Conservation (phyloP, 2,888 invertebrate genomes). For the Automeris io region DNA sequence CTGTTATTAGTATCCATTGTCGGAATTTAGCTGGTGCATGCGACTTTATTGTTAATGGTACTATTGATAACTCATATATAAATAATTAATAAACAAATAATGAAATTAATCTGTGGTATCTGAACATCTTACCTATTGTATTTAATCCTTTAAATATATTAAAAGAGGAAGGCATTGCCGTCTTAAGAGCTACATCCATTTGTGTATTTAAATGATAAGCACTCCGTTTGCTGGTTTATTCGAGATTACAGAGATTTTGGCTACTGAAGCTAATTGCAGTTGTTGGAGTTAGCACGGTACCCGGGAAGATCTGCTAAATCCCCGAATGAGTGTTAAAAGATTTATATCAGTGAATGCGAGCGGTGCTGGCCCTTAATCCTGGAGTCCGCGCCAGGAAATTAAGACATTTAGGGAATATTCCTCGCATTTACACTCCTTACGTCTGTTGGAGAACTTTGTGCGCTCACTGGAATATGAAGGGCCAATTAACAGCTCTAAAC, state of each 20-base stretch:
- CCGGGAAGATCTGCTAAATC: conserved; percentile 50
- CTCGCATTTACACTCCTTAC: conserved; percentile 4
- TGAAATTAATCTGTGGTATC: no score
- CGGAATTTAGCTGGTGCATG: no score
- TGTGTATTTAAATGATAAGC: conserved; percentile 43
- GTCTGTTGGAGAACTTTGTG: neutral
- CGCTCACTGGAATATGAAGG: conserved; percentile 6
- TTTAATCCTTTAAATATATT: conserved; percentile 1
- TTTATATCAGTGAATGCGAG: conserved; percentile 62
- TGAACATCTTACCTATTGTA: neutral
- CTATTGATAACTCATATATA: no score
- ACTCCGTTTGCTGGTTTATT: conserved; percentile 44
- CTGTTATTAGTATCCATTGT: no score
- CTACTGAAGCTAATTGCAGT: conserved; percentile 67
- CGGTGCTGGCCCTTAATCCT: conserved; percentile 45
- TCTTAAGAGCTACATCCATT: conserved; percentile 18
- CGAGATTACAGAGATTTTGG: conserved; percentile 55
- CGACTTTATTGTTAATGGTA: no score
- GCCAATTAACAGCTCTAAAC: conserved; percentile 5
- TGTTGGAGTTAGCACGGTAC: conserved; percentile 60
- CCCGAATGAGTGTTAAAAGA: conserved; percentile 70
- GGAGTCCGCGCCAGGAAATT: conserved; percentile 51
- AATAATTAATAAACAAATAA: no score
- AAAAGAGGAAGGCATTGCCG: neutral
- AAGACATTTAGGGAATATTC: conserved; percentile 44